A percentile compares a stretch with the other conserved stretches of the same genome.
Evolutionary conservation across 1,140 invertebrate species (phyloP).

Genomic region (Calephelis nemesis): DNA sequence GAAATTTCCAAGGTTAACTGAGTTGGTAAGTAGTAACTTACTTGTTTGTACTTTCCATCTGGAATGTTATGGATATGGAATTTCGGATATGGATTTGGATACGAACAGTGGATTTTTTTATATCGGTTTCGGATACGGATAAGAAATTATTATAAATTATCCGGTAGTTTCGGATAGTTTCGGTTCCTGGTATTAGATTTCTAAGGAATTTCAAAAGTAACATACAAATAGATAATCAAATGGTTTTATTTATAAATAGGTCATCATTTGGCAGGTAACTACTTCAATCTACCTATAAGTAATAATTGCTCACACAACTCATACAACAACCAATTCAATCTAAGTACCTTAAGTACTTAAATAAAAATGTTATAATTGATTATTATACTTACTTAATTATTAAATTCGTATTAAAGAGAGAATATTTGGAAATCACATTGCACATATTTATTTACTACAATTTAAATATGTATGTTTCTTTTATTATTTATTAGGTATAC

Average conservation of each 20-base stretch:
- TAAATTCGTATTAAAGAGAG: slow-evolving; percentile 1
- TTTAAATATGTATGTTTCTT: neutral
- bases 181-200: slow-evolving; percentile 12
- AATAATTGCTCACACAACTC: neutral
- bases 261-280: slow-evolving; percentile 5
- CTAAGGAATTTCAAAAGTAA: neutral
- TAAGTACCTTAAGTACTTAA: neutral
- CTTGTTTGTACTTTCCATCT: no score
- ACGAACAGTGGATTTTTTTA: neutral
- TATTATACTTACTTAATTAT: neutral
- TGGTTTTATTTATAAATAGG: slow-evolving; percentile 4
- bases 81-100: neutral
- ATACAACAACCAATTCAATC: neutral
- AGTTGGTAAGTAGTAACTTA: slow-evolving; percentile 47
- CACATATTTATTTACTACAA: neutral
- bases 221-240: slow-evolving; percentile 17
- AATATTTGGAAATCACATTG: neutral
- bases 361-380: neutral
- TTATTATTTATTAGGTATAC: no score
- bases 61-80: no score
- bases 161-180: slow-evolving; percentile 20
- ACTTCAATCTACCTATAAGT: neutral
- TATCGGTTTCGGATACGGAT: slow-evolving; percentile 18
- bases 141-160: slow-evolving; percentile 11
- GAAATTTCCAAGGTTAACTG: slow-evolving; percentile 61